These are phyloP conservation scores for Drosophila athabasca DNA, from an alignment of 1,140 invertebrate genomes.

Conservation along the genomic window DNA sequence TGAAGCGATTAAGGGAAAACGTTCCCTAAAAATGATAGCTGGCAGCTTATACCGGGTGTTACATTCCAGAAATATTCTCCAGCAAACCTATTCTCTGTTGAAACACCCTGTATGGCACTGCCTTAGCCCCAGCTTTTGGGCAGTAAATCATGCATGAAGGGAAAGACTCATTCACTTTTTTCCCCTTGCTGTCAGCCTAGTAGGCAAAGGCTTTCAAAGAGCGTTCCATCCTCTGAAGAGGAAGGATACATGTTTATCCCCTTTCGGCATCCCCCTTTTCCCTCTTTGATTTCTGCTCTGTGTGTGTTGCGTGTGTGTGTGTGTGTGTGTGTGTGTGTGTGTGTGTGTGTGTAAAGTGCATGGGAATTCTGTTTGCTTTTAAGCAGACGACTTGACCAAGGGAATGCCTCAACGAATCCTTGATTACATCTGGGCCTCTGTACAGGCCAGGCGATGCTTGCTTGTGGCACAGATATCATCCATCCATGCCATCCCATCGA, in stretches of 20 bases:
- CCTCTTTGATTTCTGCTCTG: slow-evolving; percentile 29
- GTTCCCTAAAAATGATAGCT: slow-evolving; percentile 37
- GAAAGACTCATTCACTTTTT: slow-evolving; percentile 22
- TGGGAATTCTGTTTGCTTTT: slow-evolving; percentile 74
- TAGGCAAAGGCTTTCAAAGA: slow-evolving; percentile 25
- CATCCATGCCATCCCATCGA: not conserved
- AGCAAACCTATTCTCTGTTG: not conserved
- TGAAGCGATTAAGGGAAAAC: slow-evolving; percentile 64
- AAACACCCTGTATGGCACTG: slow-evolving; percentile 18
- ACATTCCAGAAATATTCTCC: too few species aligned
- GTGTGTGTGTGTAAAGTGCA: slow-evolving; percentile 18
- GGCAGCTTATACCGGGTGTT: slow-evolving; percentile 7
- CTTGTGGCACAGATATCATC: too few species aligned
- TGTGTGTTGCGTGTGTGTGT: not conserved
- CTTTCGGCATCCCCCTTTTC: not conserved
- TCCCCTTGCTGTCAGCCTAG: slow-evolving; percentile 6
- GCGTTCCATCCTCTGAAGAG: not conserved
- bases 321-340: not conserved
- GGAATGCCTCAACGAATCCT: slow-evolving; percentile 56
- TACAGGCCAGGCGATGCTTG: slow-evolving; percentile 2
- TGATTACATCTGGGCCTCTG: slow-evolving; percentile 59
- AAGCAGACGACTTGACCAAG: slow-evolving; percentile 50
- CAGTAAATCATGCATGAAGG: slow-evolving; percentile 48
- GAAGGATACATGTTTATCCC: slow-evolving; percentile 35
- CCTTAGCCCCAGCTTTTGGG: slow-evolving; percentile 8